Evolutionary conservation across 2,888 invertebrate genomes (phyloP).

Genomic region (Xanthorhoe spadicearia): DNA sequence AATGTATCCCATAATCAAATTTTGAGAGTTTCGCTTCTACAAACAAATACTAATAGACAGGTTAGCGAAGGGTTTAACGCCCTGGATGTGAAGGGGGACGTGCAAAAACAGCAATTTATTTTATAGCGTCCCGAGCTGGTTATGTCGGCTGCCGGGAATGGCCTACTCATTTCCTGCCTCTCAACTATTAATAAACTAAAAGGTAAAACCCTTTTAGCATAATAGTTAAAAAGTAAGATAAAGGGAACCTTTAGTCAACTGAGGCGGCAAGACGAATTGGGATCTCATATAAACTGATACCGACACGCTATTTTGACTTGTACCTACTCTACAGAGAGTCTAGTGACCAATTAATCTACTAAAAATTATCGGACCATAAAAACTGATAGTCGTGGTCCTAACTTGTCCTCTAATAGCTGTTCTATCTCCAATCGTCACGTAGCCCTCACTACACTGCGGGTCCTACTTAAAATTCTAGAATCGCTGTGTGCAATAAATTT

Average conservation of each 20-base stretch:
- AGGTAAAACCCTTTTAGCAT: conserved; percentile 29
- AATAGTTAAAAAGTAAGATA: conserved; percentile 22
- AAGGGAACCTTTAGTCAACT: neutral
- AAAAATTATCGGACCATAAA: conserved; percentile 13
- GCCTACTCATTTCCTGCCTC: conserved; percentile 28
- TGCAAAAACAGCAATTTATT: conserved; percentile 49
- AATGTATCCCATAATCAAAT: too few relatives aligned
- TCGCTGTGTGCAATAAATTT: conserved; percentile 76
- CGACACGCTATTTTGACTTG: too few relatives aligned
- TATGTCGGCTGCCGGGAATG: conserved; percentile 25
- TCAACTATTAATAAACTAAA: conserved; percentile 33
- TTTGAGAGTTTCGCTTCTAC: conserved; percentile 20
- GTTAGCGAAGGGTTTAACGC: conserved; percentile 28
- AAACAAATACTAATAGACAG: neutral
- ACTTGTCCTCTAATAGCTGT: conserved; percentile 9
- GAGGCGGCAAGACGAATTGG: neutral
- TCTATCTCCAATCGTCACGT: conserved; percentile 31
- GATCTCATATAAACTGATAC: too few relatives aligned
- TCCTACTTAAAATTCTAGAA: conserved; percentile 75
- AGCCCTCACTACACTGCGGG: conserved; percentile 57
- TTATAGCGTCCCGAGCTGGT: conserved; percentile 38
- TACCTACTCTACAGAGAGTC: too few relatives aligned
- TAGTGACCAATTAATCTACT: neutral
- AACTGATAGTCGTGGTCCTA: conserved; percentile 16
- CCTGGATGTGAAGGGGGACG: conserved; percentile 28